Percentiles rank a stretch among this genome's conserved stretches.
Conservation (phyloP, 2,888 invertebrate genomes). For the Tridacna gigas region DNA sequence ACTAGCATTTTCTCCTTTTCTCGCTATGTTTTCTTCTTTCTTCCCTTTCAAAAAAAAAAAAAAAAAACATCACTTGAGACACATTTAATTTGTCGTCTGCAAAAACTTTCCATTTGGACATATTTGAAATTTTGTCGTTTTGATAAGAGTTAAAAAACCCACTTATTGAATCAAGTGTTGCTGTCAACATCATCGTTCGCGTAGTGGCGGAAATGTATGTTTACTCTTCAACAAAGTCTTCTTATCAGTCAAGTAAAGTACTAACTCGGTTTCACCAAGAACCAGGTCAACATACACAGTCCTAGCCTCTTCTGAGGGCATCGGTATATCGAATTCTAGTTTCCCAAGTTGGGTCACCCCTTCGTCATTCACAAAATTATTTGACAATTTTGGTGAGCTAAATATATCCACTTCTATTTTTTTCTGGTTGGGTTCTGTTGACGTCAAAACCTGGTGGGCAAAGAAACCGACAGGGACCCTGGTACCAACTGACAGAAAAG, state of each 20-base stretch:
- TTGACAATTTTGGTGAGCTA: constrained; percentile 36
- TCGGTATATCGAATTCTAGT: constrained; percentile 52
- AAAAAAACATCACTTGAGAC: too few relatives aligned
- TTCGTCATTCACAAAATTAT: constrained; percentile 58
- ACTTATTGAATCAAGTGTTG: too few relatives aligned
- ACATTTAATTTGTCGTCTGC: too few relatives aligned
- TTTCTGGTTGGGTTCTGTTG: constrained; percentile 58
- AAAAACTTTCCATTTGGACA: too few relatives aligned
- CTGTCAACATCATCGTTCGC: not conserved
- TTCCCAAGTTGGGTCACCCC: constrained; percentile 53
- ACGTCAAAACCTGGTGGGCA: constrained; percentile 57
- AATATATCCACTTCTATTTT: constrained; percentile 60
- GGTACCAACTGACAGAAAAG: constrained; percentile 61
- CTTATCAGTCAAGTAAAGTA: constrained; percentile 52
- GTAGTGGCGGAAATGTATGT: constrained; percentile 30
- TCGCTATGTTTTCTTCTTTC: too few relatives aligned
- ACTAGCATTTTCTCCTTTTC: too few relatives aligned
- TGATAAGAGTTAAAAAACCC: too few relatives aligned
- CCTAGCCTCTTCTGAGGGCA: constrained; percentile 55
- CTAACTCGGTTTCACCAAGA: constrained; percentile 55
- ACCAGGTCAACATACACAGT: constrained; percentile 58
- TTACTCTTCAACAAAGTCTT: constrained; percentile 45
- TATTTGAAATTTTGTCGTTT: too few relatives aligned
- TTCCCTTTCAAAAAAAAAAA: too few relatives aligned
- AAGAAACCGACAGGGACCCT: constrained; percentile 60